Percentiles rank a stretch among this genome's conserved stretches.
phyloP scores from a whole-genome alignment of 2,888 invertebrate species.

The Lepidochrysops patricia region DNA sequence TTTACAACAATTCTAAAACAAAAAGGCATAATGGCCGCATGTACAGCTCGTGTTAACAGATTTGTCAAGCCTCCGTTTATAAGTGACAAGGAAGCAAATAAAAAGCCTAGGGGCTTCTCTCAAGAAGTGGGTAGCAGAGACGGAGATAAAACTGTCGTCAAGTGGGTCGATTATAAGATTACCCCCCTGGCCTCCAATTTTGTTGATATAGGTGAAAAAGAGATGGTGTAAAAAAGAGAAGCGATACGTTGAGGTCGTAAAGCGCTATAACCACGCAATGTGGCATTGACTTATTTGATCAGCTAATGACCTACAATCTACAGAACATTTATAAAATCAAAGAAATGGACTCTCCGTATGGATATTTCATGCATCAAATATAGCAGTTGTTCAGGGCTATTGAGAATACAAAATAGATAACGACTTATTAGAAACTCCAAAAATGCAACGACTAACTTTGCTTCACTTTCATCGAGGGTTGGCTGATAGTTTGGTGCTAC shows the following conservation, averaged over 20 bases:
- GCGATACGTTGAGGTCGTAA: slow-evolving; percentile 24
- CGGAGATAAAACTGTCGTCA: slow-evolving; percentile 28
- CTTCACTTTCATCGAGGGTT: too few relatives aligned
- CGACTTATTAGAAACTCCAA: too few relatives aligned
- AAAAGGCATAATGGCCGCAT: slow-evolving; percentile 26
- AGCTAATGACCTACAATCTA: slow-evolving; percentile 34
- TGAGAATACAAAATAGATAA: slow-evolving; percentile 28
- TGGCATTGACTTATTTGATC: slow-evolving; percentile 33
- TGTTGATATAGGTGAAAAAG: slow-evolving; percentile 26
- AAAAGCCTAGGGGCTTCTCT: slow-evolving; percentile 26
- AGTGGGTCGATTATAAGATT: slow-evolving; percentile 29
- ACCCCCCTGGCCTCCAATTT: slow-evolving; percentile 28
- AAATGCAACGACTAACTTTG: too few relatives aligned
- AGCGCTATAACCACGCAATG: slow-evolving; percentile 33
- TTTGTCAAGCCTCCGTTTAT: slow-evolving; percentile 25
- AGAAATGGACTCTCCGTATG: slow-evolving; percentile 34
- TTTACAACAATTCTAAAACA: slow-evolving; percentile 27
- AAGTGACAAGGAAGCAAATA: slow-evolving; percentile 25
- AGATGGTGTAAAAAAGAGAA: slow-evolving; percentile 28
- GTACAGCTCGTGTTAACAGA: slow-evolving; percentile 28
- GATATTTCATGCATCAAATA: slow-evolving; percentile 30
- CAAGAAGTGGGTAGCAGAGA: slow-evolving; percentile 26
- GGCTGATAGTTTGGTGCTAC: too few relatives aligned
- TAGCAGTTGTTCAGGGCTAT: slow-evolving; percentile 26
- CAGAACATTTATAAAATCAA: slow-evolving; percentile 32